Evolutionary conservation across 2,888 invertebrate species (phyloP), one percentile per base, ranked within the genome.

Genomic region (Troides helena): DNA sequence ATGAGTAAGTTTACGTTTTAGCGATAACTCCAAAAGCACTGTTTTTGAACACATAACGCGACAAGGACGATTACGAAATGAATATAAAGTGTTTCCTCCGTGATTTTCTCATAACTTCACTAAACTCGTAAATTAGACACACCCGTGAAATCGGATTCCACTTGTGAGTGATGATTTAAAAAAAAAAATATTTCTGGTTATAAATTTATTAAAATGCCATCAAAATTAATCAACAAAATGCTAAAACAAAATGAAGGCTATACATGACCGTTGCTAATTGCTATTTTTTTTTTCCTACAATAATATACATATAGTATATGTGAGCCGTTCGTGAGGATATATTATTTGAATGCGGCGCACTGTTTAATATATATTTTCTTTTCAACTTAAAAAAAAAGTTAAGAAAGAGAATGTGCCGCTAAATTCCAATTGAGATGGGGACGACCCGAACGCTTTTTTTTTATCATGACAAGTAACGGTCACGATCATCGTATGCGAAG

Each of bases 401-500:
- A 68, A 68, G 59, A 53, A 64, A 59, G 65, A 70, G 61, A 67
- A 67, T 61, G 61, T 67, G 64, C 67, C 56, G 67, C 67, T 67
- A 67, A 71, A 67, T 65, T 71, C 67, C 70, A 64, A 68, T 60
- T 56, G 61, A 50, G 70, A 64, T 62, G 67, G 65, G 70, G 70
- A 61, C 67, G 67, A 65, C 53, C 64, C 70, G 65, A 67, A 63
- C 61, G 64, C 62, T 67, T 67, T 65, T 66, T 46, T 70, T 71
- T 71, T 71, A 65, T 71, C 70, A 67, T 71, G 67, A 71, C 70
- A 71, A 67, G 70, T 71, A 71, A 71, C 70, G 70, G 70, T 64
- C 58, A 46, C 70, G 64, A 67, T 67, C 67, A 67, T 71, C 70
- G 67, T 56, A 65, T 65, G 56, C 70, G 56, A 71, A 67, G 70